phyloP scores from a whole-genome alignment of 2,888 invertebrate genomes.

The Stegophylla sp. region DNA sequence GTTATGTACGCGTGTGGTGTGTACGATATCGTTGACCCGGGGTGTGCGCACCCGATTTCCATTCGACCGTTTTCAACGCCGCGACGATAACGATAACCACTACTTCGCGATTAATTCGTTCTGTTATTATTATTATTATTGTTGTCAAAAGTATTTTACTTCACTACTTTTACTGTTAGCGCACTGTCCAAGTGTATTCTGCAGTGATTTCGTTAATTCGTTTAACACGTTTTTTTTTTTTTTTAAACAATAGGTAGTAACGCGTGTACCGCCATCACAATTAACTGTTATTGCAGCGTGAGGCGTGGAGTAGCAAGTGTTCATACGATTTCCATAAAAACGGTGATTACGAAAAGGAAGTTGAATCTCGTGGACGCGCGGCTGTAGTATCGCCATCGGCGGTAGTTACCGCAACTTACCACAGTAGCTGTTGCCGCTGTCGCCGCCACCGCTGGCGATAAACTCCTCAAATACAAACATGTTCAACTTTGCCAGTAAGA shows the following conservation, averaged over 20 bases:
- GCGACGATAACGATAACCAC: slow-evolving; percentile 11
- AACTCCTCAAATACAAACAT: slow-evolving; percentile 62
- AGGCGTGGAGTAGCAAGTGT: not conserved
- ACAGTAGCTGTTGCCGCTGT: slow-evolving; percentile 61
- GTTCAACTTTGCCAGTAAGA: slow-evolving; percentile 67
- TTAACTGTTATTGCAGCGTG: not conserved
- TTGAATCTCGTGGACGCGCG: not conserved
- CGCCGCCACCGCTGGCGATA: slow-evolving; percentile 64
- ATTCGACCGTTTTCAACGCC: not conserved
- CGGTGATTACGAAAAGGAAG: not conserved
- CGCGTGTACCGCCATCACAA: not conserved
- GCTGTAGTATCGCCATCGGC: not conserved
- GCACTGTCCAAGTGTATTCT: not conserved
- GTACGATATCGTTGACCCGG: not conserved
- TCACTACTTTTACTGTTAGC: too few species aligned
- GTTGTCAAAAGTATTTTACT: too few species aligned
- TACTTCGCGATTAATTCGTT: not conserved
- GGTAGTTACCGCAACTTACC: not conserved
- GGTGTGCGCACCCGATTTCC: not conserved
- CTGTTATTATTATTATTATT: slow-evolving; percentile 11
- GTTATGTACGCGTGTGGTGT: slow-evolving; percentile 14
- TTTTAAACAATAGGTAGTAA: too few species aligned
- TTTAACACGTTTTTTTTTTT: not conserved
- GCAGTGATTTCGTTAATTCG: not conserved
- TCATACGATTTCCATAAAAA: not conserved